A percentile compares a stretch with the other conserved stretches of the same genome.
Conservation (phyloP, 2,113 vertebrate species). For the Lampris megalopsis region DNA sequence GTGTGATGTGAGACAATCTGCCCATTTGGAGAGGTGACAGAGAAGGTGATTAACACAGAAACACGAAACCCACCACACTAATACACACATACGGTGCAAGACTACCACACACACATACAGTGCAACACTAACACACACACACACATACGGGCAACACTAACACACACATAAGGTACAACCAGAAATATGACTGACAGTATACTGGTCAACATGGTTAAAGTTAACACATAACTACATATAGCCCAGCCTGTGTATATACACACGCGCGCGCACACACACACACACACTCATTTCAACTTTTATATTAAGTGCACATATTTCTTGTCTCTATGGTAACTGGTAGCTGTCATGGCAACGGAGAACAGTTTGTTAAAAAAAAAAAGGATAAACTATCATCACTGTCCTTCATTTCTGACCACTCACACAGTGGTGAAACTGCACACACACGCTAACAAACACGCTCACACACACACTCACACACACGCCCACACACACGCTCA, state of each 20-base stretch:
- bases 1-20: conserved; percentile 78
- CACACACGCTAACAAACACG: background rate
- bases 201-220: background rate
- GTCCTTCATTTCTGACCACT: conserved; percentile 58
- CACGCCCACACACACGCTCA: conserved; percentile 5
- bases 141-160: conserved; percentile 13
- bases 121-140: conserved; percentile 21
- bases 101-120: conserved; percentile 43
- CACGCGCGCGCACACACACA: conserved; percentile 29
- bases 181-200: conserved; percentile 39
- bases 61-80: conserved; percentile 16
- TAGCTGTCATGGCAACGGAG: conserved; percentile 81
- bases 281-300: conserved; percentile 59
- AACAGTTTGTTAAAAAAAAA: conserved; percentile 70
- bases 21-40: conserved; percentile 80
- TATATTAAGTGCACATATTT: conserved; percentile 66
- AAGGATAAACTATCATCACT: conserved; percentile 76
- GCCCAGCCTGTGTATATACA: conserved; percentile 10
- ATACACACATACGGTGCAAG: conserved; percentile 27
- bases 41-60: conserved; percentile 73
- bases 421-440: background rate
- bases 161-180: too few species aligned
- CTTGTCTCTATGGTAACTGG: conserved; percentile 84
- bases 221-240: conserved; percentile 41
- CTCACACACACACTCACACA: conserved; percentile 16